Evolutionary conservation across 2,113 vertebrate species (phyloP).

Genomic region (Cricetomys ansorgei): DNA sequence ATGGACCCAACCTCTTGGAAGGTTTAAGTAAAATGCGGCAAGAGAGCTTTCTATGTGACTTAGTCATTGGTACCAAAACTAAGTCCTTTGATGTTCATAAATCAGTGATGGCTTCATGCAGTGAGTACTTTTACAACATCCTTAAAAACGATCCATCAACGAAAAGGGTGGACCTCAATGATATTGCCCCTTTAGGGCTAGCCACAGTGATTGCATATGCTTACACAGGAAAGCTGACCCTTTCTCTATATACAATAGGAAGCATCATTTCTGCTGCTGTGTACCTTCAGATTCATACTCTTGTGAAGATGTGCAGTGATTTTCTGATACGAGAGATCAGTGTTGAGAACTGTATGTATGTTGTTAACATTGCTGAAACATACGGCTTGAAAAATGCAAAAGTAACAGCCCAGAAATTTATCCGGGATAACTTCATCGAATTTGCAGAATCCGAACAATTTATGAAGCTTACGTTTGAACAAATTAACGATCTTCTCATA

Average conservation of each 20-base stretch:
- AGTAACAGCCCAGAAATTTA: slow-evolving; percentile 95
- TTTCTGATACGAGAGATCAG: slow-evolving; percentile 97
- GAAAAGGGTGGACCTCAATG: slow-evolving; percentile 95
- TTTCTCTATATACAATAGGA: slow-evolving; percentile 97
- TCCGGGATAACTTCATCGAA: slow-evolving; percentile 98
- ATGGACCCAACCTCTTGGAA: slow-evolving; percentile 96
- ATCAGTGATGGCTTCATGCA: slow-evolving; percentile 98
- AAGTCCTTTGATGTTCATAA: slow-evolving; percentile 98
- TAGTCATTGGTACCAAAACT: slow-evolving; percentile 96
- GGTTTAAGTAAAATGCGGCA: slow-evolving; percentile 96
- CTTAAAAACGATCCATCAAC: slow-evolving; percentile 95
- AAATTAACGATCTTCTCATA: slow-evolving; percentile 97
- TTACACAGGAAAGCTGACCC: slow-evolving; percentile 97
- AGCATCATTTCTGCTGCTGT: slow-evolving; percentile 96
- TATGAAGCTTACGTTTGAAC: slow-evolving; percentile 98
- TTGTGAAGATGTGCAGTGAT: slow-evolving; percentile 99
- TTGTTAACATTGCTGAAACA: slow-evolving; percentile 97
- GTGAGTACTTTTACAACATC: slow-evolving; percentile 95
- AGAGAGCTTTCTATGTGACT: slow-evolving; percentile 96
- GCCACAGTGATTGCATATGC: slow-evolving; percentile 97
- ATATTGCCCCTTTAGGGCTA: slow-evolving; percentile 94
- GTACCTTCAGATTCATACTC: slow-evolving; percentile 94
- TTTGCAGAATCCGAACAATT: slow-evolving; percentile 99
- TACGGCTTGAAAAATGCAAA: slow-evolving; percentile 95
- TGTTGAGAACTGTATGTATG: slow-evolving; percentile 98